A percentile compares a stretch with the other conserved stretches of the same genome.
phyloP scores from a whole-genome alignment of 2,797 vertebrate genomes.

The Pseudotriccus pelzelni region DNA sequence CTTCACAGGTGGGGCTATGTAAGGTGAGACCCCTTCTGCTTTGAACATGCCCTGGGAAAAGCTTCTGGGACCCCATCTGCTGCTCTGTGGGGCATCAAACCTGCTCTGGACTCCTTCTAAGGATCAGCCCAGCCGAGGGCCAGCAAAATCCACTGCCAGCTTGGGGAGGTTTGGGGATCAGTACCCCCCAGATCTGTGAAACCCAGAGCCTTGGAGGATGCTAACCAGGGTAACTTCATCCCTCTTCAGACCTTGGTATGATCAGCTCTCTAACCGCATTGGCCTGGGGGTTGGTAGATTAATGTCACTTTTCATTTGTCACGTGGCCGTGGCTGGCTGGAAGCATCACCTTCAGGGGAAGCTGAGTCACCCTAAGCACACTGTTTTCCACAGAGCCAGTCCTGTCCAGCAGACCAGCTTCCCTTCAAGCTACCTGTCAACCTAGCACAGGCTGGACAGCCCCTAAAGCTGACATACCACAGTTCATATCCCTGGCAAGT shows the following conservation, averaged over 20 bases:
- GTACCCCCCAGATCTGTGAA: neutral
- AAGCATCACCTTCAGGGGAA: neutral
- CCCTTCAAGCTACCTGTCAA: slow-evolving; percentile 13
- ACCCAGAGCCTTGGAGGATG: neutral
- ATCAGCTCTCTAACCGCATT: neutral
- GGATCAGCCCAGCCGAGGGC: neutral
- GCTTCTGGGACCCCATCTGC: neutral
- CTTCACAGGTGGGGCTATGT: neutral
- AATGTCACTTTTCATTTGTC: neutral
- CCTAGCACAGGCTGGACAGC: neutral
- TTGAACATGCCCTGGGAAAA: neutral
- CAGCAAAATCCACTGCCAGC: neutral
- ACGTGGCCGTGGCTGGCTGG: neutral
- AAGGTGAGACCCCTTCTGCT: neutral
- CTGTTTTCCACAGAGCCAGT: neutral
- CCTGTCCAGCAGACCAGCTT: neutral
- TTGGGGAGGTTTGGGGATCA: neutral
- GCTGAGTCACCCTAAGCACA: neutral
- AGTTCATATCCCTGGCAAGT: neutral
- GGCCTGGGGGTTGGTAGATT: neutral
- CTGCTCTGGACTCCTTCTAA: neutral
- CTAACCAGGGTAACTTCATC: neutral
- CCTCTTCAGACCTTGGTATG: neutral
- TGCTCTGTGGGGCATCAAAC: neutral
- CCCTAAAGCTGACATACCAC: neutral